phyloP scores from a whole-genome alignment of 2,113 vertebrate genomes.

The Labeo catla region DNA sequence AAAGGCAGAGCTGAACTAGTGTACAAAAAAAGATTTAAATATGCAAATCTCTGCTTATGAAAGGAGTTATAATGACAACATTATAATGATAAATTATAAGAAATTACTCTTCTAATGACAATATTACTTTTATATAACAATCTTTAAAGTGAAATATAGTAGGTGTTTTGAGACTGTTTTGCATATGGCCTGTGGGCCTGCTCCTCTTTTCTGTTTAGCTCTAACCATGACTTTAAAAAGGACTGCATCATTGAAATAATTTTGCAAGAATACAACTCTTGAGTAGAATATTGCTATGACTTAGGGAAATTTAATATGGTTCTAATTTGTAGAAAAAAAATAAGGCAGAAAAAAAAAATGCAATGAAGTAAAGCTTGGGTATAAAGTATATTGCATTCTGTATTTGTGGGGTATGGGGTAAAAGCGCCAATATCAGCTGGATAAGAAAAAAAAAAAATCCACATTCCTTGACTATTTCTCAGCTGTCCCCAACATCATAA shows the following conservation, averaged over 20 bases:
- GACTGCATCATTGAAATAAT: neutral
- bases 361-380: neutral
- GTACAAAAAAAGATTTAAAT: neutral
- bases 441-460: too few relatives aligned
- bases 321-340: neutral
- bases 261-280: neutral
- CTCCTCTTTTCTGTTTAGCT: neutral
- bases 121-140: neutral
- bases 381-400: neutral
- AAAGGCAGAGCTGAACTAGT: neutral
- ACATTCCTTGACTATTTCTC: neutral
- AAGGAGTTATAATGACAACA: neutral
- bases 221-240: neutral
- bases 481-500: neutral
- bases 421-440: neutral
- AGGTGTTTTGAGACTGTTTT: neutral
- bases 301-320: neutral
- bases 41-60: neutral
- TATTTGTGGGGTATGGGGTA: neutral
- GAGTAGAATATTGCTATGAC: neutral
- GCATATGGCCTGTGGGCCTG: neutral
- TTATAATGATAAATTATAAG: too few relatives aligned
- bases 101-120: neutral
- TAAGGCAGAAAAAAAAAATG: neutral
- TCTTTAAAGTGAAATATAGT: neutral